These are phyloP conservation scores for Cirrhinus molitorella DNA, from an alignment of 2,797 vertebrate genomes.

Conservation along the genomic window DNA sequence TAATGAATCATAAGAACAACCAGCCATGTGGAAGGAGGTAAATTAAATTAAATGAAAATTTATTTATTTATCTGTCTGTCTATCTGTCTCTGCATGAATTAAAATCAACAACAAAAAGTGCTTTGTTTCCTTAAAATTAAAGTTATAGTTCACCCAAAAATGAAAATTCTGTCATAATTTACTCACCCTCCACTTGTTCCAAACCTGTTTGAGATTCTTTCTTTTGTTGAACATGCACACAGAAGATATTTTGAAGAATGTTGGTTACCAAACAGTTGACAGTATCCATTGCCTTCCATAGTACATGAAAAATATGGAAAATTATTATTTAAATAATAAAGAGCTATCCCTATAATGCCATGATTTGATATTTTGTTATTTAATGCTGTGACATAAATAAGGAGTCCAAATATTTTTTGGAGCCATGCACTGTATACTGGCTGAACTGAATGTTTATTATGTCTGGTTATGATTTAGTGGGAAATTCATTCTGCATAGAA, in stretches of 20 bases:
- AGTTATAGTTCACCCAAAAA: not conserved
- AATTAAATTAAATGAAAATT: not conserved
- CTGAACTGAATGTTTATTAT: not conserved
- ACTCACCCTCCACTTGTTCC: not conserved
- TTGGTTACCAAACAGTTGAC: not conserved
- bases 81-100: not conserved
- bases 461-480: not conserved
- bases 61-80: not conserved
- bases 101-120: not conserved
- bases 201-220: not conserved
- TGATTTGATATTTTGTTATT: not conserved
- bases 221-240: not conserved
- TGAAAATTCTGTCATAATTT: not conserved
- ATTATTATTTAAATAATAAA: not conserved
- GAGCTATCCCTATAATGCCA: not conserved
- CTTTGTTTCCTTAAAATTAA: not conserved
- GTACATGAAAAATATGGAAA: not conserved
- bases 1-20: not conserved
- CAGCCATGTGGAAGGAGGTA: not conserved
- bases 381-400: not conserved
- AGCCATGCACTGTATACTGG: not conserved
- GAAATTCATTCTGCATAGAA: conserved; percentile 17
- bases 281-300: not conserved
- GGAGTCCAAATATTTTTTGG: not conserved
- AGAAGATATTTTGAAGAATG: not conserved